phyloP scores from a whole-genome alignment of 2,797 vertebrate species.

The Chrysocyon brachyurus region DNA sequence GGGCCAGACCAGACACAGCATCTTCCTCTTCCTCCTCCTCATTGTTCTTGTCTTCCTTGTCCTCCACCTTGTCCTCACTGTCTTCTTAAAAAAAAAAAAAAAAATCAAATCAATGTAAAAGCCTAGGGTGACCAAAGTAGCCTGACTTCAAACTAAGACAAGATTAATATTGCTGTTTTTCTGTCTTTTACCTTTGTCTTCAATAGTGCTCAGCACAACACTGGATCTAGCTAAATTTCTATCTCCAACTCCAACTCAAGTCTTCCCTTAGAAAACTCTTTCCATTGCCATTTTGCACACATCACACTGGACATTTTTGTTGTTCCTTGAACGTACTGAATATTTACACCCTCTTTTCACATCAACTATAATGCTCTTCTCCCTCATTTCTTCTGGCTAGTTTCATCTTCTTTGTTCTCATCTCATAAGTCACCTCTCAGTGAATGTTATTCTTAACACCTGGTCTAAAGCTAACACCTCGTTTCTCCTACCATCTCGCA shows the following conservation, averaged over 20 bases:
- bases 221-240: neutral
- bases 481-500: neutral
- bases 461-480: neutral
- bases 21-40: conserved; percentile 86
- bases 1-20: conserved; percentile 67
- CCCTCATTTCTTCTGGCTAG: neutral
- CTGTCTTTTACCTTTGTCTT: neutral
- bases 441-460: neutral
- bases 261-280: neutral
- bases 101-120: neutral
- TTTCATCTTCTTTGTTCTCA: neutral
- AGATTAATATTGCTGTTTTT: neutral
- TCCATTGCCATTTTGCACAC: neutral
- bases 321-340: neutral
- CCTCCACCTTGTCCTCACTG: conserved; percentile 85
- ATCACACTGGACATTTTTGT: neutral
- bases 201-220: neutral
- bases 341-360: neutral
- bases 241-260: neutral
- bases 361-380: neutral
- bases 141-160: neutral
- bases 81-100: conserved; percentile 66
- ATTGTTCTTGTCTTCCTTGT: conserved; percentile 83
- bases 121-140: neutral
- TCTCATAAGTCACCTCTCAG: neutral